Base-by-base conservation (phyloP, 2,888 invertebrate genomes). In the Hyposoter didymator region DNA sequence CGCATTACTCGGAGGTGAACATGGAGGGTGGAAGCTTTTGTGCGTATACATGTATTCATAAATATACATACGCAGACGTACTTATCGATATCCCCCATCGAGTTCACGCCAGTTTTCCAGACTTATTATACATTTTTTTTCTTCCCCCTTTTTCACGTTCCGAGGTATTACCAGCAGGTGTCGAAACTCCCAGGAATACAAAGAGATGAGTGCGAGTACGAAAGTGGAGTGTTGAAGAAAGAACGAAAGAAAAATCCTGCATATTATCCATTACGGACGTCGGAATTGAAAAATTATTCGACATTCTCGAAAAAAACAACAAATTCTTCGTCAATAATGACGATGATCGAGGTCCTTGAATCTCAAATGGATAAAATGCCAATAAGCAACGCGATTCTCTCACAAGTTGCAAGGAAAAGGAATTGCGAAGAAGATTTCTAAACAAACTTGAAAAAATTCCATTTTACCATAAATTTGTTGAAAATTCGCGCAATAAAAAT, bases 1-100 rank as follows among this genome's bases (percentile, higher is more conserved):
- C 74, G 85, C 89, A 91, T 91, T 90, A 88, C 83, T 80, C 80
- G 76, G 67, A 67, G 66, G 70, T 64, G 69, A 67, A 73, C 64
- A 55, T 76, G 19, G 75, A 78, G 55, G 82, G 74, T 67, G 75
- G n/a, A 83, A 83, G 83, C 73, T 83, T 80, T 85, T 76, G 76
- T 85, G 85, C 83, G 80, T 82, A 75, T 80, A 62, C 43, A 62
- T 22, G 39, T 32, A 67, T 43, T 22, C 66, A 43, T 17, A 39
- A n/a, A 75, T 49, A 28, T 28, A 66, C 62, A 74, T 74, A 19
- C 39, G n/a, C 49, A 66, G 19, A 78, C 59, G 52, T 59, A 69
- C 76, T 80, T 79, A 66, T 80, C 66, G 76, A 59, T 66, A 45
- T 43, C 59, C 43, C 72, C 75, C 70, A 28, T 72, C 70, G 66